phyloP scores from a whole-genome alignment of 2,797 vertebrate species.

The Clangula hyemalis region DNA sequence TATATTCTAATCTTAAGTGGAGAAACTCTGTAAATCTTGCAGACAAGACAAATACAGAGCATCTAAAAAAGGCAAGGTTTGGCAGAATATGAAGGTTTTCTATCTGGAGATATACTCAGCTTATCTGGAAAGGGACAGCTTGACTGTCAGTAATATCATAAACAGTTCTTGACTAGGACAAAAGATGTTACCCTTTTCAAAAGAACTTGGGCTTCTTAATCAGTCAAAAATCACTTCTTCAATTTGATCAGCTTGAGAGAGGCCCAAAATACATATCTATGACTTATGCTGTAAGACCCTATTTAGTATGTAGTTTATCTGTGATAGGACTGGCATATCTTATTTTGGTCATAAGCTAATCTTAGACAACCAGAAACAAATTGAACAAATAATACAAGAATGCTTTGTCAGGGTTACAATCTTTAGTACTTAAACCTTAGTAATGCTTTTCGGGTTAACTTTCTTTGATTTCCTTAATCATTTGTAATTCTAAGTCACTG shows the following conservation, averaged over 20 bases:
- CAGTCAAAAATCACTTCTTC: background rate
- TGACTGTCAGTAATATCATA: background rate
- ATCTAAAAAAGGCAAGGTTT: background rate
- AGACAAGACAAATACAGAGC: background rate
- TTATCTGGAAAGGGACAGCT: background rate
- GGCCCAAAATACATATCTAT: background rate
- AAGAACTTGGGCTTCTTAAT: background rate
- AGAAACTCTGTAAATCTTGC: background rate
- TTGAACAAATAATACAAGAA: background rate
- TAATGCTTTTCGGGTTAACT: background rate
- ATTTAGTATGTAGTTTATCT: background rate
- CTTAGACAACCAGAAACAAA: background rate
- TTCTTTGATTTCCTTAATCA: background rate
- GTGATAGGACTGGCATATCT: background rate
- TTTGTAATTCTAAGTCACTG: background rate
- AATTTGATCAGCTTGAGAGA: background rate
- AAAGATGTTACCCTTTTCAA: background rate
- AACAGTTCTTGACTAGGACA: background rate
- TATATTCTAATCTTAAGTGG: background rate
- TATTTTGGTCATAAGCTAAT: background rate
- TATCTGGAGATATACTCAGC: accelerated
- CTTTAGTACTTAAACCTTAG: background rate
- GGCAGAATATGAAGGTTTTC: background rate
- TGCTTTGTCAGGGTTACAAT: background rate
- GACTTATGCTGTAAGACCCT: background rate